Percentiles rank a stretch among this genome's conserved stretches.
phyloP scores from a whole-genome alignment of 2,797 vertebrate species.

The Neopelma chrysocephalum region DNA sequence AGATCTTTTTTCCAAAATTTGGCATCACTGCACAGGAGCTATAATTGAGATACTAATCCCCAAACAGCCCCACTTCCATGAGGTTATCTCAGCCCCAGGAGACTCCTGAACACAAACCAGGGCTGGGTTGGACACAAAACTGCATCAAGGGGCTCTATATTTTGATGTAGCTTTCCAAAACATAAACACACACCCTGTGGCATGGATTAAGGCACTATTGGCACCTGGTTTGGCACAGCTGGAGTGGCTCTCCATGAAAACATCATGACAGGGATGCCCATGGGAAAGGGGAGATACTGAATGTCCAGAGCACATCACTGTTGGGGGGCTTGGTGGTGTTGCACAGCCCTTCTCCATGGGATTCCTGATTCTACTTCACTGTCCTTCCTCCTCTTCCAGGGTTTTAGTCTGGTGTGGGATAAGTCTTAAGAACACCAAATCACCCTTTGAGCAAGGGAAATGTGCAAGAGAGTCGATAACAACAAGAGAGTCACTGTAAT shows the following conservation, averaged over 20 bases:
- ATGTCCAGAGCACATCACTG: background rate
- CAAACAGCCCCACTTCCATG: background rate
- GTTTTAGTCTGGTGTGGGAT: background rate
- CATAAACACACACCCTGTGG: background rate
- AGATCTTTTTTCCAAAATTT: background rate
- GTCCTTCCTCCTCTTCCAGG: background rate
- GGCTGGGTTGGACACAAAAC: background rate
- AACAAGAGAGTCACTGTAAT: background rate
- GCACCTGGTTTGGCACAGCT: background rate
- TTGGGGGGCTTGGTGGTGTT: background rate
- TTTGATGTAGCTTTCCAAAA: background rate
- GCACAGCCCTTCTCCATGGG: background rate
- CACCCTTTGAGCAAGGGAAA: background rate
- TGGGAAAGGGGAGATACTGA: background rate
- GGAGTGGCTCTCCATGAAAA: background rate
- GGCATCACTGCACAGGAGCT: background rate
- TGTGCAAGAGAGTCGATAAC: background rate
- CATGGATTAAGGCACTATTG: background rate
- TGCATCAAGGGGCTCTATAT: background rate
- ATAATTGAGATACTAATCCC: background rate
- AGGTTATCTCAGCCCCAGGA: slow-evolving; percentile 27
- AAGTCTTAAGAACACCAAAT: background rate
- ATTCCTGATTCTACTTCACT: background rate
- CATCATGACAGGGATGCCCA: background rate
- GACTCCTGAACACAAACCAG: slow-evolving; percentile 17